Evolutionary conservation across 2,113 vertebrate genomes (phyloP), one percentile per base, ranked within the genome.

Genomic region (Candoia aspera): DNA sequence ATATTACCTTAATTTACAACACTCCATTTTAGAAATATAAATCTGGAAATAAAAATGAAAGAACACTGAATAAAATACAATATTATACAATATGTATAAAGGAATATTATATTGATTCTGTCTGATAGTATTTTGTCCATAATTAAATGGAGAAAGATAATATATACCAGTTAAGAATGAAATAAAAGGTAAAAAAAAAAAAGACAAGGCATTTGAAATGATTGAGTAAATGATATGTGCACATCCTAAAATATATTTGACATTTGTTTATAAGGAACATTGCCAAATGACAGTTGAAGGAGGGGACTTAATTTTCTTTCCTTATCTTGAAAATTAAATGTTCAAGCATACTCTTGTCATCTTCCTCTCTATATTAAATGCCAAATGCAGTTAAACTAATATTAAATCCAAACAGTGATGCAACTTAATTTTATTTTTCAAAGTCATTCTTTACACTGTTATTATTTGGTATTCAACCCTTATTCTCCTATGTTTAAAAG

Each of bases 91-190:
- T n/a, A n/a, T n/a, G n/a, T n/a, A n/a, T 98, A 98, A 98, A 98
- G 98, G 98, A 98, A 98, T 99, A 98, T 99, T 99, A 98, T 99
- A 99, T 99, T 98, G 99, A 99, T 99, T 97, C 94, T 33, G 94
- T 96, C 96, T 98, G 98, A 98, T 98, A 98, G 97, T 97, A 96
- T 97, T 98, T 98, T 98, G 97, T 97, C 97, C 97, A 96, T 97
- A 97, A 96, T 99, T 99, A 98, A 98, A 98, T 99, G 96, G 87
- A 94, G 95, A 97, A 96, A 95, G 96, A 95, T 94, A 96, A 96
- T 95, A 95, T 95, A 97, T 97, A 97, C 97, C 97, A 97, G 97
- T 98, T 98, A 97, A 97, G 97, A 98, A 98, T 98, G 97, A 98
- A 98, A 96, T 93, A 42, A 42, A 91, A 94, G 96, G 97, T 97